Evolutionary conservation across 92 coral and sea anemone genomes (phyloP).

Genomic region (Umimayanthus kanabou): DNA sequence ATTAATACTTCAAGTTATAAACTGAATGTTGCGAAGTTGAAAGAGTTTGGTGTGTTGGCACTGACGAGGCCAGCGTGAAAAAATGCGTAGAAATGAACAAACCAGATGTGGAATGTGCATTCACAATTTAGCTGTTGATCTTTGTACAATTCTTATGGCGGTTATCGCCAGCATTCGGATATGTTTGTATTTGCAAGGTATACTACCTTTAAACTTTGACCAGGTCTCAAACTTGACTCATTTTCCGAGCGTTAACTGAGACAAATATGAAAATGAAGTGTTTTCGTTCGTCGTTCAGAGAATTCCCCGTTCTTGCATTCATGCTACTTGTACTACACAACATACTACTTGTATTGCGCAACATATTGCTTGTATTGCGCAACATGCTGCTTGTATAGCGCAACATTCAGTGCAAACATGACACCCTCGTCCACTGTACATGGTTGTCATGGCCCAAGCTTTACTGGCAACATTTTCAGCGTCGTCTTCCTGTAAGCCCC

Average conservation of each 20-base stretch:
- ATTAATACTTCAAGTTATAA: background rate
- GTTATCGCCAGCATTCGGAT: background rate
- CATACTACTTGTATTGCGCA: background rate
- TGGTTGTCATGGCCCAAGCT: background rate
- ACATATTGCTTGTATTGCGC: background rate
- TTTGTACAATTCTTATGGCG: background rate
- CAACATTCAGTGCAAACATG: background rate
- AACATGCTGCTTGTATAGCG: background rate
- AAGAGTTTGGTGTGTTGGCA: constrained; percentile 15
- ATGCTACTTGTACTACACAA: background rate
- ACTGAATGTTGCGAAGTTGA: background rate
- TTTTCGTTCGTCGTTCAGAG: background rate
- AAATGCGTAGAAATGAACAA: constrained; percentile 2
- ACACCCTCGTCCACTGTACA: background rate
- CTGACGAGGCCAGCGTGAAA: background rate
- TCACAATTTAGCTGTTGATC: background rate
- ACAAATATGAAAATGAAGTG: background rate
- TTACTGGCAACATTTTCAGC: background rate
- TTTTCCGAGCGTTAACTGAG: background rate
- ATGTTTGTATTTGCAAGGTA: background rate
- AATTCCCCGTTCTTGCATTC: background rate
- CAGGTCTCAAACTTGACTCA: background rate
- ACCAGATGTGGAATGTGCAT: background rate
- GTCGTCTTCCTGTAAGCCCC: background rate
- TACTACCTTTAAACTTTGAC: background rate